Conservation (phyloP, 2,113 vertebrate genomes). For the Tachysurus vachellii region DNA sequence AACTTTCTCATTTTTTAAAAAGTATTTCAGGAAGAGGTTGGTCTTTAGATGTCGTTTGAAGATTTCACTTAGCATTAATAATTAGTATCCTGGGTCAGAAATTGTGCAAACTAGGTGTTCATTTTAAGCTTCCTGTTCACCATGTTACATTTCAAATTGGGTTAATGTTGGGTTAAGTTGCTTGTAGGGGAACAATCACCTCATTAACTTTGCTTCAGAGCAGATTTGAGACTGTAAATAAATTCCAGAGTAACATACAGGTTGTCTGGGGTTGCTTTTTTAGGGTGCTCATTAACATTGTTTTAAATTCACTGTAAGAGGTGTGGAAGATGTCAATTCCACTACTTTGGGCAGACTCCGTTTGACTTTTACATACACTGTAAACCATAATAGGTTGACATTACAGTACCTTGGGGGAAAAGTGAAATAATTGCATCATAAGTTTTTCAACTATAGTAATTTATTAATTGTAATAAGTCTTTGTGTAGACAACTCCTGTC, state of each 20-base stretch:
- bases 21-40: too few relatives aligned
- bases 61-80: not conserved
- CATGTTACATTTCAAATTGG: not conserved
- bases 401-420: not conserved
- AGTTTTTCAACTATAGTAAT: not conserved
- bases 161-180: not conserved
- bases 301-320: slow-evolving; percentile 14
- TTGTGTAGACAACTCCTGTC: not conserved
- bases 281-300: slow-evolving; percentile 13
- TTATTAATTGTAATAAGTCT: not conserved
- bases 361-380: slow-evolving; percentile 2
- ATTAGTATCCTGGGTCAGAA: too few relatives aligned
- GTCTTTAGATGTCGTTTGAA: too few relatives aligned
- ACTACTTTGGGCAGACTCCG: not conserved
- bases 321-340: slow-evolving; percentile 5
- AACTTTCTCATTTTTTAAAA: too few relatives aligned
- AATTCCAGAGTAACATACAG: slow-evolving; percentile 5
- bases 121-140: not conserved
- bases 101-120: not conserved
- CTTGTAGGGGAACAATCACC: not conserved
- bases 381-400: slow-evolving; percentile 8
- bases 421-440: slow-evolving; percentile 12
- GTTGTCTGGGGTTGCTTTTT: not conserved
- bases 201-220: slow-evolving; percentile 7
- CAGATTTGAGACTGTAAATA: slow-evolving; percentile 5